phyloP scores from a whole-genome alignment of 2,888 invertebrate species.

The Ceramica pisi region DNA sequence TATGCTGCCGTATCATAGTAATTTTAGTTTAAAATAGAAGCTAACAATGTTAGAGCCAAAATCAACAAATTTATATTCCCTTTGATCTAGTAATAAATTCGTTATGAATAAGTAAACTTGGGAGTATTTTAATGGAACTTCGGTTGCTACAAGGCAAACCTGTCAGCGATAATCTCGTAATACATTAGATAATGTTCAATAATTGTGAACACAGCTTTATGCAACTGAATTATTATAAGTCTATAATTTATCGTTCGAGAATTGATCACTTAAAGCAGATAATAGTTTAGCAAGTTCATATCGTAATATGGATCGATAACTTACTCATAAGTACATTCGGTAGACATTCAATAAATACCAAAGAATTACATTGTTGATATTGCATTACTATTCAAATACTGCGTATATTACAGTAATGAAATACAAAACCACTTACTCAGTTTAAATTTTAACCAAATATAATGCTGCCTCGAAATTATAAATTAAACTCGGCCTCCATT shows the following conservation, averaged over 20 bases:
- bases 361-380: constrained; percentile 30
- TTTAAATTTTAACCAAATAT: constrained; percentile 10
- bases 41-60: constrained; percentile 48
- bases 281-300: constrained; percentile 43
- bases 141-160: constrained; percentile 76
- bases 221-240: constrained; percentile 49
- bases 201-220: constrained; percentile 39
- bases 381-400: constrained; percentile 24
- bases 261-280: constrained; percentile 42
- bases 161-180: constrained; percentile 68
- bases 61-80: constrained; percentile 55
- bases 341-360: constrained; percentile 8
- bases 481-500: constrained; percentile 49
- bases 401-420: background rate
- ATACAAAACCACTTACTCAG: background rate
- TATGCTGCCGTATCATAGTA: constrained; percentile 8
- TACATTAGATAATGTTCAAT: constrained; percentile 68
- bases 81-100: constrained; percentile 52
- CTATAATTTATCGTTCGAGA: constrained; percentile 63
- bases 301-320: constrained; percentile 27
- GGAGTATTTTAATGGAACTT: constrained; percentile 73
- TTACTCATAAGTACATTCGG: constrained; percentile 18
- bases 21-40: constrained; percentile 27
- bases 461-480: constrained; percentile 32
- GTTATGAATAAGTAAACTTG: constrained; percentile 64